These are phyloP conservation scores for Pristis pectinata DNA, from an alignment of 2,797 vertebrate genomes.

Conservation along the genomic window DNA sequence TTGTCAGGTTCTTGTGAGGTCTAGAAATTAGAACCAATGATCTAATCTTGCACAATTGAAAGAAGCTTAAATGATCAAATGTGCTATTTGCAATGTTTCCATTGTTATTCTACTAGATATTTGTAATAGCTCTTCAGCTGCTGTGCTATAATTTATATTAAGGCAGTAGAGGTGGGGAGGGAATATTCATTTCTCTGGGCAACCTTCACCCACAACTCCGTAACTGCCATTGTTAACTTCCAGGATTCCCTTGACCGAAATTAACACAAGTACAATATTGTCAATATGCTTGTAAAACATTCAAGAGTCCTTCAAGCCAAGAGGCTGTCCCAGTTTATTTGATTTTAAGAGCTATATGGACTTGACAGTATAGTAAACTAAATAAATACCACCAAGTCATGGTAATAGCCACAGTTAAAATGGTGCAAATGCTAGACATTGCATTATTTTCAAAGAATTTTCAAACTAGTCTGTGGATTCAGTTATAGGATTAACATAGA, in stretches of 20 bases:
- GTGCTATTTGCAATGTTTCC: neutral
- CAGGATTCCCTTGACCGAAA: conserved; percentile 22
- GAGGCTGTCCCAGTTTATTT: neutral
- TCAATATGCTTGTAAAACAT: neutral
- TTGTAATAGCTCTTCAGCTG: neutral
- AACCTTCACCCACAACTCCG: neutral
- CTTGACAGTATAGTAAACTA: neutral
- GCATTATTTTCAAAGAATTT: neutral
- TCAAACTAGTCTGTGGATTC: conserved; percentile 21
- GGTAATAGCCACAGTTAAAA: neutral
- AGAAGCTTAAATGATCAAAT: neutral
- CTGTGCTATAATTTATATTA: neutral
- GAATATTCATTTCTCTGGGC: neutral
- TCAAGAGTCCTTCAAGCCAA: neutral
- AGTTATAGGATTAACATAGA: neutral
- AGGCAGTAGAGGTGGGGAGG: neutral
- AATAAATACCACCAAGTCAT: neutral
- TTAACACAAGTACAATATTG: neutral
- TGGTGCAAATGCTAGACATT: neutral
- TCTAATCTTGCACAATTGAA: conserved; percentile 23
- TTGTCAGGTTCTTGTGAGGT: neutral
- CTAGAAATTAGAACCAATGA: conserved; percentile 2
- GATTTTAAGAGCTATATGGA: neutral
- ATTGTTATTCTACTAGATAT: neutral
- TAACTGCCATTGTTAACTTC: neutral